Base-by-base conservation (phyloP, 2,888 invertebrate species). In the Brachyopa scutellaris region DNA sequence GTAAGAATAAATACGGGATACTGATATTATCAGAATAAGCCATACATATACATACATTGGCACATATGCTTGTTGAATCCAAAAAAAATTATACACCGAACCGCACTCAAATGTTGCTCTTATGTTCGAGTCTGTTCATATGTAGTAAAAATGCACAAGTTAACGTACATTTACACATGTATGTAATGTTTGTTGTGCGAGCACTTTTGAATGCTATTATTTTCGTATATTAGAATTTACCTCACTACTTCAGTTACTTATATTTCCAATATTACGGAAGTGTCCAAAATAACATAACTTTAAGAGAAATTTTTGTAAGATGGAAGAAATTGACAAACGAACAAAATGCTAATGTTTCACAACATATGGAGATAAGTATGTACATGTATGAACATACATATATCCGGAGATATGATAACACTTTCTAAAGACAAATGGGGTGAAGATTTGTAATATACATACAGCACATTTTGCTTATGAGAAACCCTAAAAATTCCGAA, bases 21-120 rank as follows among this genome's bases (percentile, higher is more conserved):
- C 15, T 49, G 15, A 49, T 29, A n/a, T n/a, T n/a, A 26, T 26
- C 26, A 36, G 33, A 21, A 31, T 21, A n/a, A n/a, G n/a, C n/a
- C n/a, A n/a, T n/a, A n/a, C n/a, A n/a, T n/a, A n/a, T n/a, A n/a
- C n/a, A n/a, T n/a, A n/a, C n/a, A n/a, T n/a, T n/a, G n/a, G n/a
- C 42, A 33, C 19, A 19, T 8, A 19, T 38, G 36, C 55, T 38
- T 55, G 55, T 55, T 36, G 33, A 55, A 55, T 38, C n/a, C n/a
- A n/a, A 23, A 23, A n/a, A 36, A 55, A 55, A 36, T 21, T 51
- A 31, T 29, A 29, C 29, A 29, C 29, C 29, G 9, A 26, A 23
- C 26, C 8, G 5, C 23, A 45, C 11, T 23, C 45, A 13, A 3
- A 9, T 13, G 13, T 9, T 49, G 8, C 29, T 15, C 29, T 15